Evolutionary conservation across 2,113 vertebrate genomes (phyloP).

Genomic region (Platysteira castanea): DNA sequence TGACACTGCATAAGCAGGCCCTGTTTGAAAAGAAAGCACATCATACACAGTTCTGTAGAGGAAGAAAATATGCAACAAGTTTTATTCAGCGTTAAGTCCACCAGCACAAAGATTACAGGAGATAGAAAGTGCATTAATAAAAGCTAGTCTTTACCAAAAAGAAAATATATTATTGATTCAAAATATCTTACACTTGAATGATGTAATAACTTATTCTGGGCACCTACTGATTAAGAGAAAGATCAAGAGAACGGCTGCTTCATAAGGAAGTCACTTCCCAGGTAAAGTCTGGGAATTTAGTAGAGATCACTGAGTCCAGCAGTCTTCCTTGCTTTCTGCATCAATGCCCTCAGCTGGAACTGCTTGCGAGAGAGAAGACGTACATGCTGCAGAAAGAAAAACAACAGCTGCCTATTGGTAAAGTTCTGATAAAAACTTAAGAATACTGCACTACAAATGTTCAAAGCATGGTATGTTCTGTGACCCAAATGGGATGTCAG

Average conservation of each 20-base stretch:
- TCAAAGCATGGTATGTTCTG: background rate
- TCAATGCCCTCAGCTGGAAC: constrained; percentile 97
- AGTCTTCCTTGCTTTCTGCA: constrained; percentile 99
- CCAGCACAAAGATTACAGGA: constrained; percentile 81
- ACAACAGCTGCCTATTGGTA: background rate
- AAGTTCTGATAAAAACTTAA: background rate
- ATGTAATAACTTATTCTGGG: constrained; percentile 82
- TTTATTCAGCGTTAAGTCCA: constrained; percentile 78
- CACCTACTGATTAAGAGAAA: constrained; percentile 74
- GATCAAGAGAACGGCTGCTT: constrained; percentile 57
- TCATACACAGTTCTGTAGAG: constrained; percentile 10
- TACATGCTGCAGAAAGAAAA: constrained; percentile 81
- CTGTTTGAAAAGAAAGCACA: background rate
- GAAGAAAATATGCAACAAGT: constrained; percentile 71
- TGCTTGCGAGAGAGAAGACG: constrained; percentile 96
- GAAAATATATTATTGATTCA: constrained; percentile 84
- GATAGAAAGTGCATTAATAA: constrained; percentile 95
- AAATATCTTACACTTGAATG: constrained; percentile 85
- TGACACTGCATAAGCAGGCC: background rate
- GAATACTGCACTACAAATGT: background rate
- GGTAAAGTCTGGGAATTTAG: constrained; percentile 69
- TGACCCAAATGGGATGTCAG: background rate
- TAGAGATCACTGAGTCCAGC: constrained; percentile 97
- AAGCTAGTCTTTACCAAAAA: constrained; percentile 86
- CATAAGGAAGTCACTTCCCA: constrained; percentile 15